phyloP scores from a whole-genome alignment of 2,888 invertebrate genomes.

The Amphipoea oculea region DNA sequence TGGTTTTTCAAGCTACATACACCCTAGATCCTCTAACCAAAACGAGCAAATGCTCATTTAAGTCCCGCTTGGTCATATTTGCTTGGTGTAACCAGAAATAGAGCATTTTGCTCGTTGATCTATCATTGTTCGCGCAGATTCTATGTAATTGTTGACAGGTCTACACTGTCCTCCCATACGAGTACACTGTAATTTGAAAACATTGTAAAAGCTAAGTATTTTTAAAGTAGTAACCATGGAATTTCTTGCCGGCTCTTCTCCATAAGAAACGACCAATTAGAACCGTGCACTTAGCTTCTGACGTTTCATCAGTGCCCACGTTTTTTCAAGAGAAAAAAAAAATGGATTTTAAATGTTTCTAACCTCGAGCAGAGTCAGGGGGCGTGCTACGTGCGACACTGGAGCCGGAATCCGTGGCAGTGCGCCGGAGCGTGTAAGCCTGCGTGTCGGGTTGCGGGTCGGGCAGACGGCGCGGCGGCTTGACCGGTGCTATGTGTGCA shows the following conservation, averaged over 20 bases:
- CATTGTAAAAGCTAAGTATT: background rate
- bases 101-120: background rate
- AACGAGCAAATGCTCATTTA: background rate
- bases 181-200: background rate
- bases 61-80: background rate
- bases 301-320: background rate
- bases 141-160: background rate
- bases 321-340: background rate
- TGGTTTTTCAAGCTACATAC: background rate
- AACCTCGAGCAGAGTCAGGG: slow-evolving; percentile 9
- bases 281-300: background rate
- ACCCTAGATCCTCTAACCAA: background rate
- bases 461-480: slow-evolving; percentile 68
- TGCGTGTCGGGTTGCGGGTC: slow-evolving; percentile 66
- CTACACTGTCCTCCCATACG: background rate
- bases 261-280: background rate
- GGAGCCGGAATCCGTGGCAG: slow-evolving; percentile 72
- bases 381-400: slow-evolving; percentile 56
- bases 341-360: background rate
- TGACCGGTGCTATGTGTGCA: slow-evolving; percentile 35
- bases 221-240: background rate
- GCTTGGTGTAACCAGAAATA: background rate
- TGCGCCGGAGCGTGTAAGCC: slow-evolving; percentile 73
- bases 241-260: background rate
- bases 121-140: background rate